Evolutionary conservation across 2,113 vertebrate genomes (phyloP).

Genomic region (Cyphomyrus discorhynchus): DNA sequence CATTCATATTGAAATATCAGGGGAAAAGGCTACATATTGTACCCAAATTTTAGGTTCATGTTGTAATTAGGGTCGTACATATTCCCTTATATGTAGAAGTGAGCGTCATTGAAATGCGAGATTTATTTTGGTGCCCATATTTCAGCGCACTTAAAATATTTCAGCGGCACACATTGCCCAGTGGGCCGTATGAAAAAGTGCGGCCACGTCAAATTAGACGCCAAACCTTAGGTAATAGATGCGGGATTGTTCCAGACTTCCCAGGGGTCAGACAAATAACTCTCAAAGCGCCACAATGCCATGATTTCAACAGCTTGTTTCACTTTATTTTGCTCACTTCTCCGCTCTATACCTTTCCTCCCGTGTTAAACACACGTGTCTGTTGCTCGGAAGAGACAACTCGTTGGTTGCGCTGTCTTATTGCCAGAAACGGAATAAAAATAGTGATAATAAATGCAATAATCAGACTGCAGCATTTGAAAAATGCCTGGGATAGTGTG

Average conservation of each 20-base stretch:
- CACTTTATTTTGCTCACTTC: background rate
- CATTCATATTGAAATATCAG: background rate
- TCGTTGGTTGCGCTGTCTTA: slow-evolving; percentile 1
- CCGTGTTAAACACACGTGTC: slow-evolving; percentile 23
- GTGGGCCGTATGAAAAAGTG: background rate
- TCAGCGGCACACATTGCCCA: background rate
- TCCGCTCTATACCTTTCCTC: background rate
- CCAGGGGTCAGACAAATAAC: slow-evolving; percentile 4
- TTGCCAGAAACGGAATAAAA: slow-evolving; percentile 14
- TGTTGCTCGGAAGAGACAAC: background rate
- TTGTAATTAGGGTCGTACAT: background rate
- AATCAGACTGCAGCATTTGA: slow-evolving; percentile 13
- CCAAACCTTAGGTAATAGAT: slow-evolving; percentile 10
- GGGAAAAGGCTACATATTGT: background rate
- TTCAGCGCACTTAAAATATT: background rate
- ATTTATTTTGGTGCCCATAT: background rate
- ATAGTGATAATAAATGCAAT: slow-evolving; percentile 14
- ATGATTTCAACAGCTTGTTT: background rate
- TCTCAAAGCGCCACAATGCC: background rate
- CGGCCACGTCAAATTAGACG: slow-evolving; percentile 11
- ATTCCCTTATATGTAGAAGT: background rate
- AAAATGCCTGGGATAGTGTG: background rate
- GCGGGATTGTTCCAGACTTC: background rate
- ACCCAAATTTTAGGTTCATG: background rate
- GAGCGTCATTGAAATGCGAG: background rate